These are phyloP conservation scores for Drosophila histrio DNA, from an alignment of 2,888 invertebrate genomes.

Conservation along the genomic window DNA sequence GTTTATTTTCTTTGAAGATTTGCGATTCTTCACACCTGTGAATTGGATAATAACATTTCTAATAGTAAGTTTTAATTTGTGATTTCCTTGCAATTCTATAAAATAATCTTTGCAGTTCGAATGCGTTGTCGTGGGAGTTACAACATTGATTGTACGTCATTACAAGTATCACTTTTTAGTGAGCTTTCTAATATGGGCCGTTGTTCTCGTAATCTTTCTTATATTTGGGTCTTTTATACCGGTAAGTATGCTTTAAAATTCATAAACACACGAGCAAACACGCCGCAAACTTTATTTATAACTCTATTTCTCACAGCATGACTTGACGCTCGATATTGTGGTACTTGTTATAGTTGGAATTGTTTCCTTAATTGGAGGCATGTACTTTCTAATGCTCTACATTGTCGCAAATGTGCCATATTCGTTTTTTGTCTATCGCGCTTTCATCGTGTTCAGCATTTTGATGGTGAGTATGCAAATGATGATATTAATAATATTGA, in stretches of 20 bases:
- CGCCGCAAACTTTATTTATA: neutral
- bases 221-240: conserved; percentile 36
- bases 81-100: neutral
- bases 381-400: conserved; percentile 61
- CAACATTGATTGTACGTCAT: conserved; percentile 41
- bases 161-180: conserved; percentile 31
- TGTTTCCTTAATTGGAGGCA: conserved; percentile 45
- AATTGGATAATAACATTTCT: conserved; percentile 55
- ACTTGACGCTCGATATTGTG: conserved; percentile 57
- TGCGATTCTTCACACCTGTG: conserved; percentile 43
- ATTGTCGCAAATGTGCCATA: conserved; percentile 44
- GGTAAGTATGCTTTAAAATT: conserved; percentile 22
- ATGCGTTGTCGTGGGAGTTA: conserved; percentile 42
- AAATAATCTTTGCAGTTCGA: conserved; percentile 33
- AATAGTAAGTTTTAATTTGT: conserved; percentile 32
- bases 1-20: conserved; percentile 56
- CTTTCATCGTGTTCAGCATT: conserved; percentile 43
- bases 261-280: too few species aligned
- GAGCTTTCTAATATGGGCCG: conserved; percentile 36
- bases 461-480: conserved; percentile 31
- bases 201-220: conserved; percentile 39
- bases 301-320: conserved; percentile 30
- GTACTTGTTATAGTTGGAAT: conserved; percentile 51
- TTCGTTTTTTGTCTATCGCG: conserved; percentile 32
- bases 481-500: fast-evolving